These are phyloP conservation scores for Ornithorhynchus anatinus DNA, from an alignment of 2,113 vertebrate species.

Conservation along the genomic window DNA sequence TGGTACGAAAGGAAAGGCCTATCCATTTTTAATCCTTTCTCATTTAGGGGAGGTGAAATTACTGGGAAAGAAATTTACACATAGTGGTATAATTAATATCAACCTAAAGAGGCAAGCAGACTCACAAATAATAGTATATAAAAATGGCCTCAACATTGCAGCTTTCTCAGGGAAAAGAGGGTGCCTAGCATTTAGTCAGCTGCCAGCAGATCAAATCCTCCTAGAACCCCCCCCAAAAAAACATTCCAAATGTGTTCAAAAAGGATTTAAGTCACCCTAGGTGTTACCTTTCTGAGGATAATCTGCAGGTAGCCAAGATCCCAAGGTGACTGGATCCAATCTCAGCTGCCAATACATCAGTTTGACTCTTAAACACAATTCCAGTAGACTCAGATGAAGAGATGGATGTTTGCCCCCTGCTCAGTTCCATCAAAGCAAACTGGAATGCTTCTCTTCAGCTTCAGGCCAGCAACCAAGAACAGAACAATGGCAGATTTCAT, in stretches of 20 bases:
- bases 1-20: too few species aligned
- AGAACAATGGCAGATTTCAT: neutral
- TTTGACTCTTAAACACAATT: constrained; percentile 34
- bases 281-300: constrained; percentile 46
- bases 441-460: constrained; percentile 41
- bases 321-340: constrained; percentile 35
- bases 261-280: neutral
- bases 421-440: constrained; percentile 50
- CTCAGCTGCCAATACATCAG: constrained; percentile 51
- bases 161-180: neutral
- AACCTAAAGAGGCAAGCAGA: too few species aligned
- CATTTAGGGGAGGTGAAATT: too few species aligned
- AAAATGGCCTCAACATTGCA: too few species aligned
- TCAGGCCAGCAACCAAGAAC: neutral
- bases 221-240: too few species aligned
- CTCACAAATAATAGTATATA: too few species aligned
- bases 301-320: constrained; percentile 23
- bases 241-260: neutral
- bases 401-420: neutral
- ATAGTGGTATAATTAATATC: too few species aligned
- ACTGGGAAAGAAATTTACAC: too few species aligned
- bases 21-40: too few species aligned
- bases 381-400: constrained; percentile 38
- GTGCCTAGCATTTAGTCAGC: neutral
- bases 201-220: neutral